Evolutionary conservation across 2,797 vertebrate species (phyloP), one percentile per base, ranked within the genome.

Genomic region (Eulemur albifrons): DNA sequence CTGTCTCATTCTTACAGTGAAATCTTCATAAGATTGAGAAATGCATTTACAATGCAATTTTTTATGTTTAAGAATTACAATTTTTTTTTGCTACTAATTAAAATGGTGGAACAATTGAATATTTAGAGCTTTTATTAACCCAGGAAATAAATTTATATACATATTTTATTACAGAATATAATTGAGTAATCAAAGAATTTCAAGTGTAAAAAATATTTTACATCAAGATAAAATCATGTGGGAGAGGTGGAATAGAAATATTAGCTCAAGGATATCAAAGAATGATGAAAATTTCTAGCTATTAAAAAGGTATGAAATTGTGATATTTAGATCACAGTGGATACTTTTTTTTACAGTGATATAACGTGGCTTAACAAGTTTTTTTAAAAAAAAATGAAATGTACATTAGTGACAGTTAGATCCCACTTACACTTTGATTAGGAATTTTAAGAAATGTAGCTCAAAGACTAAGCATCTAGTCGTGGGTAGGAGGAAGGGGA

Each of bases 211-310:
- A 25, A 30, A 61, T 76, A 23, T 65, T 91, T 82, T 76, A 91
- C 35, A 25, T 52, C 70, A 83, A 91, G 83, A 72, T 94, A 94
- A 88, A 96, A 92, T 80, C 86, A 94, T 2, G 7, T 79, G 7
- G n/a, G 63, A 65, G 32, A 88, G 77, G 2, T 84, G 21, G n/a
- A 50, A 21, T 83, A 65, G 48, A 84, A 88, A 72, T n/a, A 57
- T 54, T 83, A 83, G 8, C 57, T 88, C 27, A 48, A 72, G 43
- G 18, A 40, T 77, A 83, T 91, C 38, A 76, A 77, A 92, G 25
- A 85, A 72, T 52, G 45, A 91, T 84, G n/a, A 10, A 79, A 91
- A n/a, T 88, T 48, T 94, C 6, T 69, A 27, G 21, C 17, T 75
- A 11, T 87, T 82, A 88, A 80, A 48, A 14, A 92, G 32, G 15